Evolutionary conservation across 1,140 invertebrate genomes (phyloP).

Genomic region (Bombus cullumanus): DNA sequence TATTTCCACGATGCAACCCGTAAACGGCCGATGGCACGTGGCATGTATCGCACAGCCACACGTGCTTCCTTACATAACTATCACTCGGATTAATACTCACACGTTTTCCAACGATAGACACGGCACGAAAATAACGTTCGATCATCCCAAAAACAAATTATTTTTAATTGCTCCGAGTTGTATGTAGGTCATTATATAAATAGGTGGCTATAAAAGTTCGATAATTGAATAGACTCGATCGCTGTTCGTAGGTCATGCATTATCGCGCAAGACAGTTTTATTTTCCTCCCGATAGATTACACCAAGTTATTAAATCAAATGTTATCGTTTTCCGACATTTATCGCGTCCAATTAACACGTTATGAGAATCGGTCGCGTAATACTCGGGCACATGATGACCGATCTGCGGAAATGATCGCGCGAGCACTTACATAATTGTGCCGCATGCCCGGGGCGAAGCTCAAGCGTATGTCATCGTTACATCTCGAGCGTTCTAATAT

Average conservation of each 20-base stretch:
- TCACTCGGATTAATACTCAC: constrained; percentile 1
- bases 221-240: neutral
- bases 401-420: constrained; percentile 9
- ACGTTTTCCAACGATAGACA: neutral
- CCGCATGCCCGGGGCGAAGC: neutral
- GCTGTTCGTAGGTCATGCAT: neutral
- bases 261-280: neutral
- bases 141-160: neutral
- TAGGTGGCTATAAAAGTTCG: neutral
- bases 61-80: constrained; percentile 45
- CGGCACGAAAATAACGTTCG: neutral
- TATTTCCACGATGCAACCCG: neutral
- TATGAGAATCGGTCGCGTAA: neutral
- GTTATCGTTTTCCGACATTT: constrained; percentile 1
- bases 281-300: neutral
- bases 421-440: constrained; percentile 9
- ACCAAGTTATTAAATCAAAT: constrained; percentile 8
- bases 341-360: constrained; percentile 5
- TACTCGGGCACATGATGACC: neutral
- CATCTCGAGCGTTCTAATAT: neutral
- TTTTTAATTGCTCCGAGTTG: neutral
- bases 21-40: constrained; percentile 26
- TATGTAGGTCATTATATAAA: neutral
- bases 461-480: constrained; percentile 7
- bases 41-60: neutral